Conservation (phyloP, 2,888 invertebrate genomes). For the Allolobophora icterica region DNA sequence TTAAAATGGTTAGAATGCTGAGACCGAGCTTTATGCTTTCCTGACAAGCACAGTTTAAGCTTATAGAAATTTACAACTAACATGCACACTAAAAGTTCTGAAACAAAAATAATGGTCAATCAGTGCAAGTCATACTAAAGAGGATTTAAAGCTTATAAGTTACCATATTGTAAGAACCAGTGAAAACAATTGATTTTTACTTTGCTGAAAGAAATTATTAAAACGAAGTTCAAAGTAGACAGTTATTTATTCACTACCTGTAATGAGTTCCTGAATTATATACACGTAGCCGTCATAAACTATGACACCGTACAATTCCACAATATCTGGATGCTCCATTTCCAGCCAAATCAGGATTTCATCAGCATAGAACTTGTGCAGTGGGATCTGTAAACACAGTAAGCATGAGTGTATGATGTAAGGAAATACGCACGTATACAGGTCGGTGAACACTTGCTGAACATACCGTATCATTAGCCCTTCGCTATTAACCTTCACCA, state of each 20-base stretch:
- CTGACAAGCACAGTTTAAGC: no score
- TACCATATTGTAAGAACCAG: background rate
- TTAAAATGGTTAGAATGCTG: background rate
- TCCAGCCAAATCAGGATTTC: conserved; percentile 30
- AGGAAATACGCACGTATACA: background rate
- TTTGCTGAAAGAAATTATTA: background rate
- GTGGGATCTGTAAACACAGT: conserved; percentile 21
- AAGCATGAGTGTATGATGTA: background rate
- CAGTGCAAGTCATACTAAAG: background rate
- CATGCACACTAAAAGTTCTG: background rate
- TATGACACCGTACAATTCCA: conserved; percentile 29
- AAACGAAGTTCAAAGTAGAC: background rate
- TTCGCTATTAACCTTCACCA: background rate
- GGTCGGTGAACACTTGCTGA: background rate
- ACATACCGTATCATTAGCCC: background rate
- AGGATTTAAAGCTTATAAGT: background rate
- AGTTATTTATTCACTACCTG: background rate
- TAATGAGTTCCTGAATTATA: conserved; percentile 30
- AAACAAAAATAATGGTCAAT: background rate
- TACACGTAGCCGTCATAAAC: conserved; percentile 25
- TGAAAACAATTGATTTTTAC: background rate
- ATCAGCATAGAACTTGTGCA: conserved; percentile 24
- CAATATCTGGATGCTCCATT: conserved; percentile 31
- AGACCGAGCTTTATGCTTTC: background rate
- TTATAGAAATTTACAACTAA: background rate